phyloP scores from a whole-genome alignment of 1,140 invertebrate species.

The Diachasma alloeum region DNA sequence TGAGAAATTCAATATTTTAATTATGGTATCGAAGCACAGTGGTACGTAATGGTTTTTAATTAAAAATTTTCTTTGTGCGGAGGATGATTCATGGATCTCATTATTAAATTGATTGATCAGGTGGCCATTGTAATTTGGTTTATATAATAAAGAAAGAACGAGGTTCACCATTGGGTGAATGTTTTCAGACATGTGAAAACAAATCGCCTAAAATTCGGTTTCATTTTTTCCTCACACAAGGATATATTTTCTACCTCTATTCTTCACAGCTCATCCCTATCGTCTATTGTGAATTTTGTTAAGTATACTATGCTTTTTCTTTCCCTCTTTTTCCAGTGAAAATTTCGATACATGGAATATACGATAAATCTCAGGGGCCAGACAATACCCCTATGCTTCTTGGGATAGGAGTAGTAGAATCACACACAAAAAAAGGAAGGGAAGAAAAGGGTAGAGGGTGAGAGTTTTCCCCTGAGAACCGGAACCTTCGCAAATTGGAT shows the following conservation, averaged over 20 bases:
- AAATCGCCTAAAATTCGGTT: background rate
- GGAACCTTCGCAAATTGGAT: slow-evolving; percentile 28
- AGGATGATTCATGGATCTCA: too few relatives aligned
- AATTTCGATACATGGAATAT: background rate
- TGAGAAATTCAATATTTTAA: too few relatives aligned
- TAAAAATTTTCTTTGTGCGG: too few relatives aligned
- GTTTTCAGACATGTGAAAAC: background rate
- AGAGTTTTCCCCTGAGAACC: slow-evolving; percentile 10
- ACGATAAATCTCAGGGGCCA: background rate
- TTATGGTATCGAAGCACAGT: too few relatives aligned
- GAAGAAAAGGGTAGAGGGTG: background rate
- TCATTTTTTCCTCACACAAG: background rate
- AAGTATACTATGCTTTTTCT: background rate
- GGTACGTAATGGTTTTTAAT: too few relatives aligned
- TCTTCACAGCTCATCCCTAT: background rate
- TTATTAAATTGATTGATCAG: background rate
- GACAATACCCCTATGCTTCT: background rate
- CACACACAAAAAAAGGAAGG: background rate
- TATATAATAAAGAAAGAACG: background rate
- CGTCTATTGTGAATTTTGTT: background rate
- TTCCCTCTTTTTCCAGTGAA: background rate
- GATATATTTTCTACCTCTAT: background rate
- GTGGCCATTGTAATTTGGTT: background rate
- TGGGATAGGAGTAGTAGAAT: background rate
- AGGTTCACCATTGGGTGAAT: background rate